These are phyloP conservation scores for Coregonus suidteri DNA, from an alignment of 2,797 vertebrate genomes.

Conservation along the genomic window DNA sequence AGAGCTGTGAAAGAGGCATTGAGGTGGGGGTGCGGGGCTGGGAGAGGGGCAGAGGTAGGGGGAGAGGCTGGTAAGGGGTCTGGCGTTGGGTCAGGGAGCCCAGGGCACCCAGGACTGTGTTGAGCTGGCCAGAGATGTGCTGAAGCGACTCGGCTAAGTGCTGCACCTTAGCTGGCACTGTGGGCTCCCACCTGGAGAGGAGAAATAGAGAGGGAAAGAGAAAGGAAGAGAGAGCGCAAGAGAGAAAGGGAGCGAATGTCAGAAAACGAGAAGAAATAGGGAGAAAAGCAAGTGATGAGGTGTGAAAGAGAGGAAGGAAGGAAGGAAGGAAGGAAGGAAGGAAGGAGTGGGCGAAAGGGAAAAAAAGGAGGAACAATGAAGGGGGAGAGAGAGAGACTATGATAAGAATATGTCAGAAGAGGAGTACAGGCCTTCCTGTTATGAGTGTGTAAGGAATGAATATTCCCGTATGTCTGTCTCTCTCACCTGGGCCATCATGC, in stretches of 20 bases:
- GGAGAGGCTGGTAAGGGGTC: slow-evolving; percentile 30
- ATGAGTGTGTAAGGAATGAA: not conserved
- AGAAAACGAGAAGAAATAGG: not conserved
- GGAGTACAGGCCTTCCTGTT: not conserved
- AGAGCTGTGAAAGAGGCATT: slow-evolving; percentile 18
- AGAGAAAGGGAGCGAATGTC: not conserved
- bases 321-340: no score
- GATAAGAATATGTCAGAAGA: not conserved
- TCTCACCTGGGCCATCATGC: slow-evolving; percentile 55
- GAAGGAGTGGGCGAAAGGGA: not conserved
- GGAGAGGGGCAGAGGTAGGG: slow-evolving; percentile 18
- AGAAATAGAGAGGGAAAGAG: not conserved
- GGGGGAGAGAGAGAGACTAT: not conserved
- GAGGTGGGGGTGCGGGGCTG: not conserved
- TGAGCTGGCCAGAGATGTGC: slow-evolving; percentile 84
- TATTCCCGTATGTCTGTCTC: not conserved
- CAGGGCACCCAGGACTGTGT: slow-evolving; percentile 76
- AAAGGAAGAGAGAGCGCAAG: not conserved
- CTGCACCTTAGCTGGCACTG: slow-evolving; percentile 78
- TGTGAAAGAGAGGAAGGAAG: not conserved
- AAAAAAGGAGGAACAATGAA: not conserved
- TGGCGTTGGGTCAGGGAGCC: slow-evolving; percentile 70
- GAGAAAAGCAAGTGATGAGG: not conserved
- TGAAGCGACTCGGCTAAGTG: slow-evolving; percentile 82
- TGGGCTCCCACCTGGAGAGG: slow-evolving; percentile 30